Conservation (phyloP, 2,113 vertebrate species). For the Phaethornis superciliosus region DNA sequence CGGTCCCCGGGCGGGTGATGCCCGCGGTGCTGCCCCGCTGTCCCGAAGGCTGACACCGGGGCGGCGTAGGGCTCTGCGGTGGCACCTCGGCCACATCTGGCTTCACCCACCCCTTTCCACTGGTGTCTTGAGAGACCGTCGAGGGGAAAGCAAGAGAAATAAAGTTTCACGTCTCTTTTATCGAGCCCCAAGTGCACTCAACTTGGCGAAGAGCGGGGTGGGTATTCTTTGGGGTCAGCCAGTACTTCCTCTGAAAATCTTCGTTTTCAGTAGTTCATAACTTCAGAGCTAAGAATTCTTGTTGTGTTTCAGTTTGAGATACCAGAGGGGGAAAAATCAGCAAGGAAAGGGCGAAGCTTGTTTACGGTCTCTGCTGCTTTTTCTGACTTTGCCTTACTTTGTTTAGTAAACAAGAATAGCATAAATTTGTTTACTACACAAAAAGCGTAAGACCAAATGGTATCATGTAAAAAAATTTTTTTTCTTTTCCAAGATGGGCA, state of each 20-base stretch:
- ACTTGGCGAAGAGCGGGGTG: not conserved
- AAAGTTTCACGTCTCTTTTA: not conserved
- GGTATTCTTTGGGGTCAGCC: not conserved
- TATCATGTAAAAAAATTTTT: not conserved
- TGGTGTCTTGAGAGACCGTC: not conserved
- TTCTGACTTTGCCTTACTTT: not conserved
- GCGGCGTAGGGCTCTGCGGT: not conserved
- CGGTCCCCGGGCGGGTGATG: not conserved
- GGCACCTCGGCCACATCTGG: not conserved
- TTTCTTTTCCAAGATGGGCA: not conserved
- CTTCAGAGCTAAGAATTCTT: not conserved
- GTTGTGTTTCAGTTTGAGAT: constrained; percentile 24
- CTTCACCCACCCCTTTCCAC: not conserved
- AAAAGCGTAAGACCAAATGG: not conserved
- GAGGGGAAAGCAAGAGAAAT: not conserved
- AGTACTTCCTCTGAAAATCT: not conserved
- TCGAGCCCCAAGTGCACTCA: not conserved
- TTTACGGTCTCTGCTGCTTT: not conserved
- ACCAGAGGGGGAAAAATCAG: not conserved
- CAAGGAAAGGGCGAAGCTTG: not conserved
- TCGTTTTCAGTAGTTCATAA: not conserved
- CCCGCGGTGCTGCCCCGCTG: not conserved
- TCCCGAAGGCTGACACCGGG: not conserved
- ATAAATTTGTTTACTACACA: not conserved
- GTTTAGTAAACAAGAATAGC: not conserved